Evolutionary conservation across 2,797 vertebrate genomes (phyloP).

Genomic region (Sebastes hubbsi): DNA sequence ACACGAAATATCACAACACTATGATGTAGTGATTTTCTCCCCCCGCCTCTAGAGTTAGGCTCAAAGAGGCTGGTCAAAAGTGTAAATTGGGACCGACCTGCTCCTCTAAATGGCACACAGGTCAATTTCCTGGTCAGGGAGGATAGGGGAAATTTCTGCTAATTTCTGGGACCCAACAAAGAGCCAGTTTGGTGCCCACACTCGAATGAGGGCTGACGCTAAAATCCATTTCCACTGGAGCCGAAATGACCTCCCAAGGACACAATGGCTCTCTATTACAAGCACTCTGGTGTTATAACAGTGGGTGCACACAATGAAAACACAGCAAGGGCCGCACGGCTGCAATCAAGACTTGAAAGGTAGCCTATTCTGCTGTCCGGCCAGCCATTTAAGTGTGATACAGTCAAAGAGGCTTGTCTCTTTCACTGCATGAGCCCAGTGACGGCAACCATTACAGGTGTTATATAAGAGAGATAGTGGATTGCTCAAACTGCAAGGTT

Average conservation of each 20-base stretch:
- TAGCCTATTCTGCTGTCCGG: constrained; percentile 60
- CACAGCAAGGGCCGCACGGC: constrained; percentile 51
- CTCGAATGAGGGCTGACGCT: constrained; percentile 42
- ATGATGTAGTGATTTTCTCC: too few relatives aligned
- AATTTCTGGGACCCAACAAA: constrained; percentile 40
- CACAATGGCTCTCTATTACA: constrained; percentile 71
- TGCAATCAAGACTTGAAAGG: constrained; percentile 72
- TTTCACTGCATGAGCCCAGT: constrained; percentile 30
- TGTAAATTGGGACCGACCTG: constrained; percentile 5
- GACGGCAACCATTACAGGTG: constrained; percentile 43
- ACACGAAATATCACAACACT: too few relatives aligned
- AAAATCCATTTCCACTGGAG: constrained; percentile 67
- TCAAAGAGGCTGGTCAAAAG: constrained; percentile 19
- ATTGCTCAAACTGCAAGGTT: neutral
- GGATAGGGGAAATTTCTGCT: constrained; percentile 49
- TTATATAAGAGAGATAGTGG: constrained; percentile 5
- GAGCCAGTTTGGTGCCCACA: constrained; percentile 23
- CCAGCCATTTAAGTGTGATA: constrained; percentile 58
- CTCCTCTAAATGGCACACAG: constrained; percentile 3
- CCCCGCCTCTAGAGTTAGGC: neutral
- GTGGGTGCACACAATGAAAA: constrained; percentile 70
- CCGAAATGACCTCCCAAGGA: constrained; percentile 72
- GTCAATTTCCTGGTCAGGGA: constrained; percentile 11
- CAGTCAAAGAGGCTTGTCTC: constrained; percentile 48
- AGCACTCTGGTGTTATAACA: constrained; percentile 64